Evolutionary conservation across 2,113 vertebrate species (phyloP), one percentile per base, ranked within the genome.

Genomic region (Diadophis punctatus): DNA sequence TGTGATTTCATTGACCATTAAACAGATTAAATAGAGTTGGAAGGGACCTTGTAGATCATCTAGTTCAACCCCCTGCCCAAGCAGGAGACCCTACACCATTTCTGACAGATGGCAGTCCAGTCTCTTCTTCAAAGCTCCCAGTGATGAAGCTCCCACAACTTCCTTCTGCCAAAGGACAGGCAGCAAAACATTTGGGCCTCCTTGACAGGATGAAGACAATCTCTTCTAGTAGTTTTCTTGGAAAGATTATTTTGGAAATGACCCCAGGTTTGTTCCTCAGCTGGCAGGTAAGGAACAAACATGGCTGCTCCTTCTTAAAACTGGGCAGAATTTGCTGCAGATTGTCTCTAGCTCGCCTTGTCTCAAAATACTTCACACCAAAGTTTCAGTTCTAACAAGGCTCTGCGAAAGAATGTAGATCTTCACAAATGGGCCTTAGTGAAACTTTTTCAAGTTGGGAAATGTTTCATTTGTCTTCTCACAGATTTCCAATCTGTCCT

Each of bases 181-280:
- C 34, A 51, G 49, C 39, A 53, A 63, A 34, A 49, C 23, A 74
- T 68, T 30, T 87, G 84, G 63, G 68, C 56, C 86, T 49, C 56
- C 23, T 25, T 58, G 23, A 58, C 23, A 58, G 56, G 23, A 58
- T 58, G 56, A 58, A 25, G 56, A 55, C 1, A 63, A n/a, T 2
- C 22, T 20, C 43, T 94, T 84, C 87, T 89, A 49, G 10, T 23
- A 92, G 16, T 84, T 91, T 25, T 22, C 85, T 3, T n/a, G 27
- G 48, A 89, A 0, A 55, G 63, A 74, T 30, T 2, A 6, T 53
- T 23, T 85, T 91, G 88, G 93, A 30, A 51, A 27, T 10, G 10
- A 84, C 27, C 52, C 8, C 52, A 60, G 39, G 52, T 88, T 93
- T 92, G 68, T 58, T 92, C 90, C 89, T 39, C 91, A 88, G 91